A percentile compares a stretch with the other conserved stretches of the same genome.
Evolutionary conservation across 1,140 invertebrate species (phyloP).

Genomic region (Popillia japonica): DNA sequence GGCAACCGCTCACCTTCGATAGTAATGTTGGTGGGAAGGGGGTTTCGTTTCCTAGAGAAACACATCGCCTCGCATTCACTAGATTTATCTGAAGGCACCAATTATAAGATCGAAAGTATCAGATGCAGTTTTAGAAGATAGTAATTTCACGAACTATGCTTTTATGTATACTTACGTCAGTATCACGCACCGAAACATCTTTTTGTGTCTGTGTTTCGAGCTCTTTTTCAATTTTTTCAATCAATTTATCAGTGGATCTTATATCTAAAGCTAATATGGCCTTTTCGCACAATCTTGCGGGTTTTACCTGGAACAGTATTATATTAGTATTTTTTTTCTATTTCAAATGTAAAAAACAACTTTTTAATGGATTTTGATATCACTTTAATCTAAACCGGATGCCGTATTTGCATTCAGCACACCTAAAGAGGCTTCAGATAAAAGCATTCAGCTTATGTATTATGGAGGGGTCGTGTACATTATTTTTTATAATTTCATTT

Average conservation of each 20-base stretch:
- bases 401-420: slow-evolving; percentile 15
- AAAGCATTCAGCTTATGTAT: no score
- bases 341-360: slow-evolving; percentile 27
- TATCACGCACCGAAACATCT: background rate
- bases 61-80: no score
- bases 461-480: no score
- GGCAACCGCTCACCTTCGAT: no score
- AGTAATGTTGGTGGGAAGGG: no score
- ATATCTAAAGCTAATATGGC: slow-evolving; percentile 50
- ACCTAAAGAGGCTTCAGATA: no score
- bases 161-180: slow-evolving; percentile 30
- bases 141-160: no score
- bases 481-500: no score
- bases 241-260: slow-evolving; percentile 50
- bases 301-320: background rate
- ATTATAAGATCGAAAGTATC: no score
- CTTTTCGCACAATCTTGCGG: slow-evolving; percentile 1
- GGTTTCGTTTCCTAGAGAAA: no score
- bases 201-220: slow-evolving; percentile 48
- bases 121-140: no score
- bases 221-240: slow-evolving; percentile 52
- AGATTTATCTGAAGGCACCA: no score
- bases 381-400: slow-evolving; percentile 41
- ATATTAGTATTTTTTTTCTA: background rate
- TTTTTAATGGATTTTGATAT: slow-evolving; percentile 35